Conservation (phyloP, 2,113 vertebrate species). For the Halcyon senegalensis region DNA sequence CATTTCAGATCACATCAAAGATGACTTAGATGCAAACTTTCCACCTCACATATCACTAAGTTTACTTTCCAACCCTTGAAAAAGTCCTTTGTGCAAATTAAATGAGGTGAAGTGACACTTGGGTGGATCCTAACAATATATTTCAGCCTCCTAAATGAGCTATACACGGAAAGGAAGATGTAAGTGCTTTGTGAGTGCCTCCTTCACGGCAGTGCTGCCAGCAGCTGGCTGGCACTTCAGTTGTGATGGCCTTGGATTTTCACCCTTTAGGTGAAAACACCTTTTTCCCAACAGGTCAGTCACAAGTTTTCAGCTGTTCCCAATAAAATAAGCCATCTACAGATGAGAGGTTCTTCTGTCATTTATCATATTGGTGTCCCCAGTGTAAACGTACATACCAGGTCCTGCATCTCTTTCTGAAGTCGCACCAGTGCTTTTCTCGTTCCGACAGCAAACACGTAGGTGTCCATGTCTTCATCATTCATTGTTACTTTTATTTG, state of each 20-base stretch:
- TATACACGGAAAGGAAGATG: neutral
- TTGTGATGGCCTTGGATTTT: neutral
- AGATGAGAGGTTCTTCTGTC: neutral
- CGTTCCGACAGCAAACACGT: constrained; percentile 94
- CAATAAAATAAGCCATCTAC: neutral
- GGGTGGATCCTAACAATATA: neutral
- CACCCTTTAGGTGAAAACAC: neutral
- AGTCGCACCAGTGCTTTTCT: constrained; percentile 91
- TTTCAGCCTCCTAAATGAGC: neutral
- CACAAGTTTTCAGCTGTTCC: neutral
- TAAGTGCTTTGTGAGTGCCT: neutral
- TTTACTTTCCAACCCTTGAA: neutral
- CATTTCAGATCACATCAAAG: neutral
- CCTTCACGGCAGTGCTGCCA: neutral
- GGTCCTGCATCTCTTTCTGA: constrained; percentile 99
- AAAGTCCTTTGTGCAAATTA: neutral
- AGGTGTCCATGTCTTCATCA: constrained; percentile 98
- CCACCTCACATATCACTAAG: neutral
- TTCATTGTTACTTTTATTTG: constrained; percentile 99
- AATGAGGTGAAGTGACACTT: neutral
- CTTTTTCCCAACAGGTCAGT: neutral
- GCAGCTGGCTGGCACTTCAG: neutral
- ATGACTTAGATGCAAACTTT: neutral
- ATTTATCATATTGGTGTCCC: neutral
- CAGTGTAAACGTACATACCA: constrained; percentile 74